phyloP scores from a whole-genome alignment of 2,797 vertebrate species.

The Chaenodraco wilsoni region DNA sequence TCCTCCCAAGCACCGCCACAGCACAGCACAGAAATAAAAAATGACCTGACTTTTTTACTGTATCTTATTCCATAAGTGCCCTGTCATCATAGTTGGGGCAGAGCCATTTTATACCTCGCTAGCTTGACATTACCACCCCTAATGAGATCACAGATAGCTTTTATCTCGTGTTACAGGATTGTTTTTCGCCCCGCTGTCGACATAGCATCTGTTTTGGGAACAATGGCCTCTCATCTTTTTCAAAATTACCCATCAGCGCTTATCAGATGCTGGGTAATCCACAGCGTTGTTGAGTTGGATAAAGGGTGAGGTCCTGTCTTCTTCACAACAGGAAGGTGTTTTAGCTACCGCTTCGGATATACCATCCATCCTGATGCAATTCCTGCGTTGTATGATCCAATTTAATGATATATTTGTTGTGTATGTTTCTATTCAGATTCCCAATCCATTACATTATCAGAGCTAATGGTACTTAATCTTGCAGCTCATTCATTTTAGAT shows the following conservation, averaged over 20 bases:
- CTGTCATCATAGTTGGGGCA: constrained; percentile 66
- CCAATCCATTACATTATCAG: constrained; percentile 1
- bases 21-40: constrained; percentile 31
- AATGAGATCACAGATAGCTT: constrained; percentile 78
- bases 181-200: constrained; percentile 72
- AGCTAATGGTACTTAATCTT: constrained; percentile 22
- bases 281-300: constrained; percentile 33
- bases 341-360: neutral
- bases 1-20: constrained; percentile 4
- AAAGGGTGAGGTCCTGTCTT: constrained; percentile 28
- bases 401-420: constrained; percentile 14
- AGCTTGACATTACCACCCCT: constrained; percentile 72
- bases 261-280: constrained; percentile 61
- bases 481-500: constrained; percentile 26
- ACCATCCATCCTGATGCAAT: constrained; percentile 2
- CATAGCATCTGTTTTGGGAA: constrained; percentile 67
- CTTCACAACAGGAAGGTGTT: constrained; percentile 10
- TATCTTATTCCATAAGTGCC: constrained; percentile 68
- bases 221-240: constrained; percentile 64
- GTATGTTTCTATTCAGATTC: constrained; percentile 6
- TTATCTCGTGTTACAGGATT: constrained; percentile 76
- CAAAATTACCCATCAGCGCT: constrained; percentile 66
- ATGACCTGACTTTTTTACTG: constrained; percentile 57
- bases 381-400: neutral
- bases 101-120: constrained; percentile 67